Conservation (phyloP, 2,888 invertebrate species). For the Perdita meconis region DNA sequence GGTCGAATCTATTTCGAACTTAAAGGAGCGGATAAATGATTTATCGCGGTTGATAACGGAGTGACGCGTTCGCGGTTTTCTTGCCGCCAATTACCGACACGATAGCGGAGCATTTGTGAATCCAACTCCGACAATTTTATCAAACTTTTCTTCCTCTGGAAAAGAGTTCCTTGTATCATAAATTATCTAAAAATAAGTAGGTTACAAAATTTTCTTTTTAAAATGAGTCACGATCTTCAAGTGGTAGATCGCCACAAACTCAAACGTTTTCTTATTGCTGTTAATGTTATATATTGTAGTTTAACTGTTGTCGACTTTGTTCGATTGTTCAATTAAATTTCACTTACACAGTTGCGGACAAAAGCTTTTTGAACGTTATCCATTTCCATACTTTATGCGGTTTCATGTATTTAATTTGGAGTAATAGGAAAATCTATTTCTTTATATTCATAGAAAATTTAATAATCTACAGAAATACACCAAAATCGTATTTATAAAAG, state of each 20-base stretch:
- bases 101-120: background rate
- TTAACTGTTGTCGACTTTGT: too few relatives aligned
- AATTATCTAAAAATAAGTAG: background rate
- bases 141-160: background rate
- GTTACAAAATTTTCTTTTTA: background rate
- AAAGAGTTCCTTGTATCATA: background rate
- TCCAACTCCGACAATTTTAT: background rate
- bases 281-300: too few relatives aligned
- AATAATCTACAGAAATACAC: too few relatives aligned
- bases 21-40: conserved; percentile 3
- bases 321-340: too few relatives aligned
- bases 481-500: too few relatives aligned
- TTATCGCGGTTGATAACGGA: conserved; percentile 57
- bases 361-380: too few relatives aligned
- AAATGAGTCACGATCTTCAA: background rate
- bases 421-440: too few relatives aligned
- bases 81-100: conserved; percentile 7
- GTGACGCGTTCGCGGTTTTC: conserved; percentile 37
- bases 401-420: too few relatives aligned
- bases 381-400: too few relatives aligned
- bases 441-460: too few relatives aligned
- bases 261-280: too few relatives aligned
- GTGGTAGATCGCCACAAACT: background rate
- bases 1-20: background rate
- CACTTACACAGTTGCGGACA: too few relatives aligned